Conservation (phyloP, 2,797 vertebrate genomes). For the Ctenopoma kingsleyae region DNA sequence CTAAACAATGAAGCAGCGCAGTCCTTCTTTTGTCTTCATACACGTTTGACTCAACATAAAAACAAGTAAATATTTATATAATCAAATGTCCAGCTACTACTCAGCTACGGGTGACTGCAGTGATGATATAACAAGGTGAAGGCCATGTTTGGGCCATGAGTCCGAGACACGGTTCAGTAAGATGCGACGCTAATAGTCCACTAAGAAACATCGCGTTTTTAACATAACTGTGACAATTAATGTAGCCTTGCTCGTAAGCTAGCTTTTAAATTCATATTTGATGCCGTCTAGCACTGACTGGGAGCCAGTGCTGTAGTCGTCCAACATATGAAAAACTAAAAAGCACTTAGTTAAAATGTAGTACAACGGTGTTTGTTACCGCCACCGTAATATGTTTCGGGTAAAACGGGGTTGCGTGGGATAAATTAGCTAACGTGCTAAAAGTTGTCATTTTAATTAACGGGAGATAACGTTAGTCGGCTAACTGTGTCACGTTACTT, state of each 20-base stretch:
- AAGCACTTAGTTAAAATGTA: too few relatives aligned
- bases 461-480: background rate
- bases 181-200: background rate
- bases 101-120: background rate
- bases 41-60: background rate
- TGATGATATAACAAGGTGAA: slow-evolving; percentile 43
- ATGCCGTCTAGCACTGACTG: background rate
- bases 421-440: slow-evolving; percentile 18
- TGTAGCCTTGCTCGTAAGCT: background rate
- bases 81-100: background rate
- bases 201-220: slow-evolving; percentile 9
- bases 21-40: background rate
- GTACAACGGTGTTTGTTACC: background rate
- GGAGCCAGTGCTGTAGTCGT: background rate
- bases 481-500: background rate
- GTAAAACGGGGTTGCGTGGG: too few relatives aligned
- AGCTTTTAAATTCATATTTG: too few relatives aligned
- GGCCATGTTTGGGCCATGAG: slow-evolving; percentile 27
- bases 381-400: background rate
- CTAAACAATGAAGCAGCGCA: background rate
- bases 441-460: slow-evolving; percentile 14
- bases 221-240: background rate
- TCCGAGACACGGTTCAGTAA: background rate
- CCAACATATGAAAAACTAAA: background rate
- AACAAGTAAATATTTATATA: background rate